Base-by-base conservation (phyloP, 2,113 vertebrate species). In the Heterocephalus glaber region DNA sequence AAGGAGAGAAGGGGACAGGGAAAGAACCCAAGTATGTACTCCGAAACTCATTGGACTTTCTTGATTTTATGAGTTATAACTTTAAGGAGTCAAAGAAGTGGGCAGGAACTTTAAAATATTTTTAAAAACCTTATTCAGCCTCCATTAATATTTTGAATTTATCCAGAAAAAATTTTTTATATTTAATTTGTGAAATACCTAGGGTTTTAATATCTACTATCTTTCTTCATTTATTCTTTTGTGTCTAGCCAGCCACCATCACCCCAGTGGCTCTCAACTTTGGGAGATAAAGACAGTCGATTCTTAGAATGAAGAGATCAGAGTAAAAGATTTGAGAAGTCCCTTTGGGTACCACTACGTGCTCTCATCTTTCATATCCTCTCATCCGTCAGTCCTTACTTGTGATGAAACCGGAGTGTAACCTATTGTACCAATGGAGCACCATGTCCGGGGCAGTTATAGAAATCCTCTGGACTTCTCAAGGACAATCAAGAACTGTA, bases 91-190 rank as follows among this genome's bases (percentile, higher is more conserved):
- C 56, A 85, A 65, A 91, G 20, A 91, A 93, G 28, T 80, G 4
- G 41, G 13, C 2, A 74, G 24, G 2, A 81, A 72, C 28, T 95
- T 80, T 60, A 30, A 72, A 86, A 49, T 80, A 81, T 80, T 92
- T 94, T 79, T 76, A 72, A 30, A 28, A 49, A 89, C 30, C 66
- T 33, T 84, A 41, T 38, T 90, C 17, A 79, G 22, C n/a, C 44
- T 81, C 58, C 22, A 49, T 79, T 88, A 92, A n/a, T 5, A 35
- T 66, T 84, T 92, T 97, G 49, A 30, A 74, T 9, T 93, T 93
- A 28, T 20, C 4, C 14, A 66, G 26, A 92, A 86, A 90, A 6
- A 22, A 76, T 84, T 76, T 90, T 93, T 44, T 10, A 61, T 84
- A 19, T 66, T 77, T 56, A 68, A 41, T 82, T 47, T 66, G 74